Evolutionary conservation across 2,888 invertebrate species (phyloP).

Genomic region (Ophioninae sp.): DNA sequence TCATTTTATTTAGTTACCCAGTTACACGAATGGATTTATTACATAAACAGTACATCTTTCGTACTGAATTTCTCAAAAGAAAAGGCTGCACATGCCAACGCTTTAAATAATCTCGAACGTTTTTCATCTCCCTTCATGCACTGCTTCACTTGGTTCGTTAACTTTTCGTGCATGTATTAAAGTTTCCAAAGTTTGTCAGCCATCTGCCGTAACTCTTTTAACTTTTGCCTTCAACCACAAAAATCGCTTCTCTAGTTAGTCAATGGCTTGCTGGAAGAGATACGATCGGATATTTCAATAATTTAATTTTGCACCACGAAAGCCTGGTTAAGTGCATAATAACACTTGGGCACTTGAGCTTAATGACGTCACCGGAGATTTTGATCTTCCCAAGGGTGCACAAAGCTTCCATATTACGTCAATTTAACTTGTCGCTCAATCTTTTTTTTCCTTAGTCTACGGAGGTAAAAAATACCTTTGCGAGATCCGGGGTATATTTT

Average conservation of each 20-base stretch:
- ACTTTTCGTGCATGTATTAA: background rate
- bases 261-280: constrained; percentile 13
- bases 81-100: constrained; percentile 39
- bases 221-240: constrained; percentile 23
- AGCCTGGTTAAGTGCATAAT: constrained; percentile 13
- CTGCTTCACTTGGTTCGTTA: background rate
- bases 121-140: constrained; percentile 1
- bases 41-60: constrained; percentile 27
- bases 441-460: background rate
- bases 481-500: background rate
- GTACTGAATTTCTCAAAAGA: background rate
- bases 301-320: constrained; percentile 36
- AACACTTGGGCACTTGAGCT: background rate
- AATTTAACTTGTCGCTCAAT: background rate
- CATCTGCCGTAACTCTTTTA: constrained; percentile 1
- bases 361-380: background rate
- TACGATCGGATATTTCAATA: constrained; percentile 46
- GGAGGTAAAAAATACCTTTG: background rate
- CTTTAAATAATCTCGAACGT: constrained; percentile 3
- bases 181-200: constrained; percentile 31
- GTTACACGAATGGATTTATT: constrained; percentile 36
- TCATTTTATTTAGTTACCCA: constrained; percentile 30
- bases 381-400: background rate
- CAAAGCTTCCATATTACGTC: background rate
- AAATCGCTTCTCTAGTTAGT: constrained; percentile 13